Evolutionary conservation across 2,113 vertebrate genomes (phyloP).

Genomic region (Struthidea cinerea): DNA sequence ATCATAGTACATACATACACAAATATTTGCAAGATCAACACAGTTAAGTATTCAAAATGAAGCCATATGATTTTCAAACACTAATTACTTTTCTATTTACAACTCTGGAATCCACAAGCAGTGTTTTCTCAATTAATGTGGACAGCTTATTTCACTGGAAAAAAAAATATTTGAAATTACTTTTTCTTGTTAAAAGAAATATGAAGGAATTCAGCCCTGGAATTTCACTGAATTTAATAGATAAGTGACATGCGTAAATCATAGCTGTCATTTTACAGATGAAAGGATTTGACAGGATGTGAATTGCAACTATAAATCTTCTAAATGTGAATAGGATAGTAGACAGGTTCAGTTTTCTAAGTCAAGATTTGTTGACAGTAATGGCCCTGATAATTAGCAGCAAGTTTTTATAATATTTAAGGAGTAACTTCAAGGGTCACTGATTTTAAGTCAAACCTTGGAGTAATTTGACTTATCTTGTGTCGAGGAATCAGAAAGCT

Average conservation of each 20-base stretch:
- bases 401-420: constrained; percentile 36
- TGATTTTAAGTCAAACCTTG: constrained; percentile 41
- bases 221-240: constrained; percentile 5
- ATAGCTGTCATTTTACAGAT: constrained; percentile 32
- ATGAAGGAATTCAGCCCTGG: background rate
- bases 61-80: constrained; percentile 18
- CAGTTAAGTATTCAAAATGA: background rate
- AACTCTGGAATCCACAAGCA: background rate
- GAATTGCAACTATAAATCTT: constrained; percentile 46
- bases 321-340: background rate
- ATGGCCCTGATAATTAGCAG: constrained; percentile 38
- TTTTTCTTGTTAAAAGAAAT: background rate
- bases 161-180: background rate
- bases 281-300: constrained; percentile 24
- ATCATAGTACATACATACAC: background rate
- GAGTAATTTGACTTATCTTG: constrained; percentile 5
- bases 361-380: constrained; percentile 17
- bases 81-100: constrained; percentile 27
- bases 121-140: constrained; percentile 22
- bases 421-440: constrained; percentile 13
- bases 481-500: background rate
- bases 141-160: background rate
- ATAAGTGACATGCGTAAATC: constrained; percentile 28
- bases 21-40: constrained; percentile 4
- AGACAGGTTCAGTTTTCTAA: background rate